Percentiles rank a stretch among this genome's conserved stretches.
phyloP scores from a whole-genome alignment of 2,888 invertebrate species.

The Amphipyra tragopoginis region DNA sequence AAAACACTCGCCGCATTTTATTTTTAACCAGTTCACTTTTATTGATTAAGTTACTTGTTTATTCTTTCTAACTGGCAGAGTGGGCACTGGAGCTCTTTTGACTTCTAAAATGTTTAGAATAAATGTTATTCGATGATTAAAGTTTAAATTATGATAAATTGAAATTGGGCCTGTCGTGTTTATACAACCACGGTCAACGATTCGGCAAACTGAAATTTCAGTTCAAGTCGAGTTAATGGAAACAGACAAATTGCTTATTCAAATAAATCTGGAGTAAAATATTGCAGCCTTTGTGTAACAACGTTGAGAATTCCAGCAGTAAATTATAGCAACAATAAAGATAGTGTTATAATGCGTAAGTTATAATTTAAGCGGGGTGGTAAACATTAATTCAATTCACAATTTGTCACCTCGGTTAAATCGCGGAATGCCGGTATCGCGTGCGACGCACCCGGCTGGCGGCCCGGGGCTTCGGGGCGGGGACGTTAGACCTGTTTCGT shows the following conservation, averaged over 20 bases:
- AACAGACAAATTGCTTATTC: constrained; percentile 51
- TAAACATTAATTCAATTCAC: constrained; percentile 86
- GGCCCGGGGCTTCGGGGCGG: constrained; percentile 47
- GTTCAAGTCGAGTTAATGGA: constrained; percentile 43
- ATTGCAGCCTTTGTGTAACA: constrained; percentile 32
- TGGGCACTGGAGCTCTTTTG: neutral
- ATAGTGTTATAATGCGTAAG: constrained; percentile 67
- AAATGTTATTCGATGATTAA: constrained; percentile 39
- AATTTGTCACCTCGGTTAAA: constrained; percentile 85
- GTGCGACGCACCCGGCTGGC: constrained; percentile 68
- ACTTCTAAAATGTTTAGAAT: constrained; percentile 19
- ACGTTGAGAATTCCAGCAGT: constrained; percentile 33
- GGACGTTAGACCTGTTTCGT: constrained; percentile 77
- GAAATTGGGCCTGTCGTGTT: constrained; percentile 46
- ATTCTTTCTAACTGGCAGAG: too few species aligned
- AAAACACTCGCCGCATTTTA: neutral
- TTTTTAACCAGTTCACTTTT: neutral
- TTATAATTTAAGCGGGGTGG: constrained; percentile 76
- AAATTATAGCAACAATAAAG: constrained; percentile 51
- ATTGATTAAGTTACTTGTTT: too few species aligned
- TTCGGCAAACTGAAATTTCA: constrained; percentile 43
- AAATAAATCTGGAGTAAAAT: constrained; percentile 48
- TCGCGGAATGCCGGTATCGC: constrained; percentile 84
- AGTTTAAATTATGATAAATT: constrained; percentile 41
- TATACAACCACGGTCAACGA: constrained; percentile 46